Evolutionary conservation across 2,888 invertebrate species (phyloP).

Genomic region (Netelia fuscicornis): DNA sequence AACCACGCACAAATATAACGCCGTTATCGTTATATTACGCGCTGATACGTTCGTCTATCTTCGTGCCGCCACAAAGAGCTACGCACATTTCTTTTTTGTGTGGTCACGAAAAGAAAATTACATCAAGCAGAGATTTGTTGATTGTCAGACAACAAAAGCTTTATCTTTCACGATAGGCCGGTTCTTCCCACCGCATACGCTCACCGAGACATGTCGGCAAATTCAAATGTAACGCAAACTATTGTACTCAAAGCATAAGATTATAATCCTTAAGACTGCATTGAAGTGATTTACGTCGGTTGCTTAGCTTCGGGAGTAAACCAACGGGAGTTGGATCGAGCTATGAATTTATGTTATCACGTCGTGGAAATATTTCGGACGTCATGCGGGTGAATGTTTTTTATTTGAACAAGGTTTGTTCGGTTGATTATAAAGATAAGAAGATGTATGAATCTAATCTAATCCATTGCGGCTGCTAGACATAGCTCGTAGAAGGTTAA

Average conservation of each 20-base stretch:
- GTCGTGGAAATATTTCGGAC: constrained; percentile 34
- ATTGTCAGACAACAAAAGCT: constrained; percentile 66
- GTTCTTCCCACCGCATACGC: constrained; percentile 41
- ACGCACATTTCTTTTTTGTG: constrained; percentile 36
- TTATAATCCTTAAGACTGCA: constrained; percentile 9
- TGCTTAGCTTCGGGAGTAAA: constrained; percentile 34
- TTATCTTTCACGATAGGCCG: constrained; percentile 71
- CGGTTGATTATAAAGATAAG: constrained; percentile 35
- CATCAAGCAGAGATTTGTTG: constrained; percentile 69
- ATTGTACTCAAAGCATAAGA: constrained; percentile 12
- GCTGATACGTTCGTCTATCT: constrained; percentile 30
- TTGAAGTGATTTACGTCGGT: constrained; percentile 45
- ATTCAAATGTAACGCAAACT: constrained; percentile 49
- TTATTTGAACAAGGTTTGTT: constrained; percentile 35
- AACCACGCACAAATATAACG: constrained; percentile 15
- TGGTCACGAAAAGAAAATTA: constrained; percentile 58
- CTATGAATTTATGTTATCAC: constrained; percentile 54
- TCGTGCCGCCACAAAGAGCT: constrained; percentile 14
- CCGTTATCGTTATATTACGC: constrained; percentile 27
- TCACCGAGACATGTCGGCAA: constrained; percentile 52
- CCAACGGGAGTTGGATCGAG: constrained; percentile 30
- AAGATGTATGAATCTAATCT: constrained; percentile 38
- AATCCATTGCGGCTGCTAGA: constrained; percentile 47
- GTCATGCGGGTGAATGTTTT: constrained; percentile 1
- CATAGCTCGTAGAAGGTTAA: constrained; percentile 6